Evolutionary conservation across 2,797 vertebrate species (phyloP), one percentile per base, ranked within the genome.

Genomic region (Ciconia nigra): DNA sequence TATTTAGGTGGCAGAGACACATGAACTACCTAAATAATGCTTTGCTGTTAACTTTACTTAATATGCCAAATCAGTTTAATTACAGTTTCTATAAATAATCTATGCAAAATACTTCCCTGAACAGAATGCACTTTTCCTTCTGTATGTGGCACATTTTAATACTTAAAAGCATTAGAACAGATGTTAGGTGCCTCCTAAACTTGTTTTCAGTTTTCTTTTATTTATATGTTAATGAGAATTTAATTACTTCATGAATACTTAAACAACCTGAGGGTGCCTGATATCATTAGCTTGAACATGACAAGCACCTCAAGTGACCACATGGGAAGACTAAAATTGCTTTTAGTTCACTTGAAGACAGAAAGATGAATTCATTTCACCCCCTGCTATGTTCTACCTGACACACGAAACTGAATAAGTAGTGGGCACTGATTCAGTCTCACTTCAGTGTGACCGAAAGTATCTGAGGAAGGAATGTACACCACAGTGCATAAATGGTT

Each of bases 201-300:
- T 98, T 98, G 98, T 98, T 98, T 98, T 98, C 97, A 94, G 98
- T 98, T 98, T 98, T 98, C 98, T 98, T 98, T 98, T 98, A 98
- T 98, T 98, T 98, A 98, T 98, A 98, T 98, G 98, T 98, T 98
- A 99, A 99, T 99, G 98, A 98, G 98, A 98, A 98, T 98, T 98
- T 99, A 99, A 99, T 99, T 98, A 98, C 98, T 98, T 98, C 97
- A 98, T 98, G 98, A 99, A 98, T 98, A 98, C 98, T 98, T 98
- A 98, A 98, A 98, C 98, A 98, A 98, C 98, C 98, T 98, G 98
- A 98, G 98, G 98, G 97, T 98, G 98, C 98, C 98, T 98, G 98
- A 98, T 98, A 98, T 98, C 98, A 98, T 98, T 98, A 99, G 97
- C 98, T 97, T 96, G 98, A 98, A 98, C 98, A 98, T 98, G 98